Conservation (phyloP, 2,797 vertebrate species). For the Calcarius lapponicus region DNA sequence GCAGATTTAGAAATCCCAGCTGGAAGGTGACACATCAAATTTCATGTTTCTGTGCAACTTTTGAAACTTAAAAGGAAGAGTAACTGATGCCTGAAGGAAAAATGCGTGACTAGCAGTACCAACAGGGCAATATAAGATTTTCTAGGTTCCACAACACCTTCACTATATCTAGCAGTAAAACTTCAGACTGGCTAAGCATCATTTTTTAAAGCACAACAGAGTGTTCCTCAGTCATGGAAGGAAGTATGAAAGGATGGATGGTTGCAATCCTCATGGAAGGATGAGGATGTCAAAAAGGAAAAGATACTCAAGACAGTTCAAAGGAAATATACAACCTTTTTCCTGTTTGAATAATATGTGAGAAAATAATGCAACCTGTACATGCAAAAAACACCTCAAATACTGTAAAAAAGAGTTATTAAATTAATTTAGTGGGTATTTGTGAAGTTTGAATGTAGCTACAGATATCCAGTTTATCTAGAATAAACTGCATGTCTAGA, state of each 20-base stretch:
- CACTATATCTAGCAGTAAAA: not conserved
- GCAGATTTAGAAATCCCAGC: not conserved
- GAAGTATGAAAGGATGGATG: not conserved
- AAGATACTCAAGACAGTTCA: not conserved
- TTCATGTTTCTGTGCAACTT: not conserved
- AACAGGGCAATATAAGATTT: not conserved
- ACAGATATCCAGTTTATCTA: not conserved
- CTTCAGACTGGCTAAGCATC: not conserved
- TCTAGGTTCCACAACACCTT: not conserved
- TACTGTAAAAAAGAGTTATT: not conserved
- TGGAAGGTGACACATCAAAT: not conserved
- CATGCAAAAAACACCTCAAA: not conserved
- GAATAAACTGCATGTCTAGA: not conserved
- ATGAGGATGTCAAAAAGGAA: not conserved
- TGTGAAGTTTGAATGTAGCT: not conserved
- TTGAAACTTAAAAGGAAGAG: not conserved
- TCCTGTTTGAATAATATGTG: not conserved
- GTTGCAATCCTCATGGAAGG: not conserved
- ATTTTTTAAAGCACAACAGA: not conserved
- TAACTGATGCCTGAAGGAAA: not conserved
- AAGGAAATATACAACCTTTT: not conserved
- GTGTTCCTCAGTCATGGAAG: not conserved
- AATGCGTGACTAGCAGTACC: not conserved
- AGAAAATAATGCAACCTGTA: not conserved
- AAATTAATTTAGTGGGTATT: not conserved